Percentiles rank a stretch among this genome's conserved stretches.
Conservation (phyloP, 2,888 invertebrate genomes). For the Diachrysia chrysitis region DNA sequence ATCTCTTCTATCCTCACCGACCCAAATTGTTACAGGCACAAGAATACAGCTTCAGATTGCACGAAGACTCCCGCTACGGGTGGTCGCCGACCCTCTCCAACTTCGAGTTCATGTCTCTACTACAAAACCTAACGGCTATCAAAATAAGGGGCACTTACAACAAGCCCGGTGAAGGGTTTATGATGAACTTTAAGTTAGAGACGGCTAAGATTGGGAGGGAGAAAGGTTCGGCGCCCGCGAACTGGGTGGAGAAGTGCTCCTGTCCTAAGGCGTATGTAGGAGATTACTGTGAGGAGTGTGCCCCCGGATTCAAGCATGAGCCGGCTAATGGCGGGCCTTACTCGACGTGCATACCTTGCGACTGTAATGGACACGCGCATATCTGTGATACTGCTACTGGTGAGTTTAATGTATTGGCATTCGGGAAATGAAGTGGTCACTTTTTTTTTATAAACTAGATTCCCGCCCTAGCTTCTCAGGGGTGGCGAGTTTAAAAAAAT, state of each 20-base stretch:
- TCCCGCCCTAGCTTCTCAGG: too few relatives aligned
- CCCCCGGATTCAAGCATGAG: slow-evolving; percentile 97
- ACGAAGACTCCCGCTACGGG: slow-evolving; percentile 97
- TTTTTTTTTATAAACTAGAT: not conserved
- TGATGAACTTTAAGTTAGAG: slow-evolving; percentile 96
- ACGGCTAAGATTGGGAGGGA: slow-evolving; percentile 96
- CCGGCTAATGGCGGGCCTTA: slow-evolving; percentile 97
- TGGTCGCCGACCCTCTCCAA: slow-evolving; percentile 98
- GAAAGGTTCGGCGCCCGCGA: slow-evolving; percentile 91
- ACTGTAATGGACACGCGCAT: slow-evolving; percentile 98
- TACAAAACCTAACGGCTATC: slow-evolving; percentile 97
- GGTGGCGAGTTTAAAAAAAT: too few relatives aligned
- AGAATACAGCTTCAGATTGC: slow-evolving; percentile 95
- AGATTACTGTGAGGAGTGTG: slow-evolving; percentile 99
- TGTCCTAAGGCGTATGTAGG: slow-evolving; percentile 97
- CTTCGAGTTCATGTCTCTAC: slow-evolving; percentile 96
- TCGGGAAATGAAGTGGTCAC: too few relatives aligned
- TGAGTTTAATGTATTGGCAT: too few relatives aligned
- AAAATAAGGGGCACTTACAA: slow-evolving; percentile 98
- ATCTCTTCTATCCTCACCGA: slow-evolving; percentile 18
- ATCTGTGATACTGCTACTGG: slow-evolving; percentile 98
- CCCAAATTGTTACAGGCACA: slow-evolving; percentile 87
- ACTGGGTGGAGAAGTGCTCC: slow-evolving; percentile 98
- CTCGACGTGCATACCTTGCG: slow-evolving; percentile 97
- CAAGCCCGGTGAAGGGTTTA: slow-evolving; percentile 94